These are phyloP conservation scores for Diarsia rubi DNA, from an alignment of 2,888 invertebrate species.

Conservation along the genomic window DNA sequence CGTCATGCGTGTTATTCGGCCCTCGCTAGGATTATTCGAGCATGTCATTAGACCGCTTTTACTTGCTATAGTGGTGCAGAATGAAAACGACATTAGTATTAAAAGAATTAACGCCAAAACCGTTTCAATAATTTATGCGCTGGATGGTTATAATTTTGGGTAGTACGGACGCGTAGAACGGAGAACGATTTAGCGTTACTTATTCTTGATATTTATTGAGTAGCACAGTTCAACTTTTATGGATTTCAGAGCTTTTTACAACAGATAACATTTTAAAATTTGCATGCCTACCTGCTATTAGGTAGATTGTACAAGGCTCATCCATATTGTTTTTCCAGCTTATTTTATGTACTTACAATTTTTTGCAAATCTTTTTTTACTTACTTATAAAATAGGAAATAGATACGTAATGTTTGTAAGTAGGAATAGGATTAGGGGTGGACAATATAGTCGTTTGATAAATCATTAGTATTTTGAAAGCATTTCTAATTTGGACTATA, in stretches of 20 bases:
- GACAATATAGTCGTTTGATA: background rate
- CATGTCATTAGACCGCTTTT: constrained; percentile 77
- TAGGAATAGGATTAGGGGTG: no score
- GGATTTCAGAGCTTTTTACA: background rate
- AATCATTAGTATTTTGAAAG: background rate
- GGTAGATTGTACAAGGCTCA: no score
- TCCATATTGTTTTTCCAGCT: no score
- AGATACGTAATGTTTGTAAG: background rate
- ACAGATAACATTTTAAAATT: background rate
- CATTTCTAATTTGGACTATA: background rate
- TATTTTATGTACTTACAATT: no score
- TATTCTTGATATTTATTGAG: background rate
- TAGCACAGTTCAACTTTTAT: background rate
- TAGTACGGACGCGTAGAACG: constrained; percentile 24
- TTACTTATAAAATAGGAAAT: no score
- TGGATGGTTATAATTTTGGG: constrained; percentile 61
- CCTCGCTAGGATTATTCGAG: constrained; percentile 76
- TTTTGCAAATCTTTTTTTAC: no score
- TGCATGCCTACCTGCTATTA: no score
- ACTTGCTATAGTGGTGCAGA: constrained; percentile 69
- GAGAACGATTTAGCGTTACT: constrained; percentile 6
- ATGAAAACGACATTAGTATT: constrained; percentile 71
- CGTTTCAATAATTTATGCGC: constrained; percentile 67
- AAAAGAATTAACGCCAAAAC: constrained; percentile 71
- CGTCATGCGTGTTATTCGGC: constrained; percentile 79